Conservation (phyloP, 2,797 vertebrate genomes). For the Oreortyx pictus region DNA sequence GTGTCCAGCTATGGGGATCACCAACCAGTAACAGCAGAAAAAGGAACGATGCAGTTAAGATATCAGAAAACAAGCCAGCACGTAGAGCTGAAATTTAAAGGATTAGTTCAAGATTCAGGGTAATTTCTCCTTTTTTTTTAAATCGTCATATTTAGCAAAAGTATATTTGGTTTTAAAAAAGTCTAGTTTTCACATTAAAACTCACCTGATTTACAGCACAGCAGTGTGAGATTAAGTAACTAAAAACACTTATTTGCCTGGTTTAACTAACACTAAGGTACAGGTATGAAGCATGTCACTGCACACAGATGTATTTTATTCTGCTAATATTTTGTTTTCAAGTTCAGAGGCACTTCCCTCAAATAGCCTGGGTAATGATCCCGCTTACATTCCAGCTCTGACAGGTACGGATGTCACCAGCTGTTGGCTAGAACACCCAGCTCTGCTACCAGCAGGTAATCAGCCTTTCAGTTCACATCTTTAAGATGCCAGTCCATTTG, state of each 20-base stretch:
- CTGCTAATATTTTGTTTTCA: background rate
- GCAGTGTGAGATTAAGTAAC: background rate
- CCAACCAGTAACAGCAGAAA: background rate
- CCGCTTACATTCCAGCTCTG: background rate
- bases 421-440: background rate
- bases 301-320: background rate
- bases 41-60: background rate
- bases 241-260: background rate
- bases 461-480: slow-evolving; percentile 35
- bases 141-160: background rate
- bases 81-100: background rate
- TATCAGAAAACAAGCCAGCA: background rate
- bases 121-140: background rate
- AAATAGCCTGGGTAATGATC: background rate
- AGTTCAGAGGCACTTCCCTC: background rate
- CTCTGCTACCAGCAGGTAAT: background rate
- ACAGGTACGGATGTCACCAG: slow-evolving; percentile 5
- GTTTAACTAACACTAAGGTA: background rate
- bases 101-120: background rate
- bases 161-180: background rate
- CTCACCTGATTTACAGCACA: background rate
- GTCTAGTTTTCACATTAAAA: background rate
- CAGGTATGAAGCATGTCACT: background rate
- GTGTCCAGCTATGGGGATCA: background rate
- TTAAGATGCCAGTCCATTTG: slow-evolving; percentile 14